These are phyloP conservation scores for Chionoecetes opilio DNA, from an alignment of 1,140 invertebrate species.

Conservation along the genomic window DNA sequence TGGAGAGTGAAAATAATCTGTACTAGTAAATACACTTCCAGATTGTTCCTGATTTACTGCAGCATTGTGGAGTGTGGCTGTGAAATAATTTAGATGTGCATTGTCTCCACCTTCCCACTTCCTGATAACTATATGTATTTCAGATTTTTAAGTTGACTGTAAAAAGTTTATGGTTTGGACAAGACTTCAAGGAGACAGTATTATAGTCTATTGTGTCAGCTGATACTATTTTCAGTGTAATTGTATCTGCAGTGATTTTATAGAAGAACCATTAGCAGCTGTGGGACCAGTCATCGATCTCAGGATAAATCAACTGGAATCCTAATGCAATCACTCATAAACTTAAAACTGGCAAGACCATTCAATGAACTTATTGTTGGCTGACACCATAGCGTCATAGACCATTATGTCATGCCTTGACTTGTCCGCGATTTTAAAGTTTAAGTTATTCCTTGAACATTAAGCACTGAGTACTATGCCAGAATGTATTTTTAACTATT, in stretches of 20 bases:
- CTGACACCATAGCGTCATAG: neutral
- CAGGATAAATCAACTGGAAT: neutral
- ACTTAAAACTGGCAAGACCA: neutral
- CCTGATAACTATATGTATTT: neutral
- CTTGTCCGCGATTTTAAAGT: neutral
- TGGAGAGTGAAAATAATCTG: neutral
- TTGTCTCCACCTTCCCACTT: neutral
- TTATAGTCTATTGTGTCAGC: neutral
- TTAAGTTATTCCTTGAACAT: neutral
- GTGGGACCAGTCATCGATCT: neutral
- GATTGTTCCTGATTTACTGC: neutral
- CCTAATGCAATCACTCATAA: neutral
- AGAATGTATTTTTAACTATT: neutral
- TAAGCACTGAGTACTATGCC: neutral
- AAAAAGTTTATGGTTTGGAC: neutral
- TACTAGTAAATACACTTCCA: neutral
- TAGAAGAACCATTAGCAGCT: neutral
- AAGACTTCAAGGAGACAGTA: neutral
- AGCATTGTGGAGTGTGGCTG: slow-evolving; percentile 16
- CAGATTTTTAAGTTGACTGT: neutral
- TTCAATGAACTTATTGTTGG: neutral
- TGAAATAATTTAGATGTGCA: neutral
- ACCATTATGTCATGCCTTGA: neutral
- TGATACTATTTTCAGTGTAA: neutral
- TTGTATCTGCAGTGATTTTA: neutral